Percentiles rank a stretch among this genome's conserved stretches.
Evolutionary conservation across 53 echinoderm and acorn worm genomes (phyloP).

Genomic region (Stichopus horrens): DNA sequence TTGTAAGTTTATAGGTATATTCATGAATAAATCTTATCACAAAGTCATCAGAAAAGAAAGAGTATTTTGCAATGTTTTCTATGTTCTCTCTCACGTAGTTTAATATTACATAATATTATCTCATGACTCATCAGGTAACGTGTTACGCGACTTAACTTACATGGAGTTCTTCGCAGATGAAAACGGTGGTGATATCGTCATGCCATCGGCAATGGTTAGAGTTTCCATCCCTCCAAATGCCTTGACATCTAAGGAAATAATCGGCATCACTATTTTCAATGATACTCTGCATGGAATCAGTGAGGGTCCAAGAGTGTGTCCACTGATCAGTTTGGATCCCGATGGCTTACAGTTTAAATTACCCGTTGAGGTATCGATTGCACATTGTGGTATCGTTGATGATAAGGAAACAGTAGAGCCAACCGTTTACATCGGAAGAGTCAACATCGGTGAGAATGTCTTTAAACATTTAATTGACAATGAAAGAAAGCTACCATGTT

Average conservation of each 20-base stretch:
- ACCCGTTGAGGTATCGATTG: background rate
- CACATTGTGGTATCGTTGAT: background rate
- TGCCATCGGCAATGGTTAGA: background rate
- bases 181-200: background rate
- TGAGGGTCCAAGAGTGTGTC: background rate
- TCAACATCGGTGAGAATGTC: background rate
- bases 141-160: background rate
- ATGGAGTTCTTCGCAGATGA: background rate
- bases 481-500: too few relatives aligned
- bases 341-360: background rate
- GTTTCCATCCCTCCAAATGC: constrained; percentile 6
- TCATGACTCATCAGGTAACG: too few relatives aligned
- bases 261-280: background rate
- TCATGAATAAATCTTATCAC: too few relatives aligned
- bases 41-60: too few relatives aligned
- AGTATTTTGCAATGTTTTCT: too few relatives aligned
- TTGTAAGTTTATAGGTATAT: too few relatives aligned
- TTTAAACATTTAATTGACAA: too few relatives aligned
- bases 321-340: background rate
- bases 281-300: background rate
- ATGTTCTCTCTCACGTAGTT: too few relatives aligned
- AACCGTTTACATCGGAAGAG: background rate
- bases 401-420: background rate
- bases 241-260: background rate
- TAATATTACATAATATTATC: too few relatives aligned